A percentile compares a stretch with the other conserved stretches of the same genome.
phyloP scores from a whole-genome alignment of 2,888 invertebrate species.

The Catonia carolina region DNA sequence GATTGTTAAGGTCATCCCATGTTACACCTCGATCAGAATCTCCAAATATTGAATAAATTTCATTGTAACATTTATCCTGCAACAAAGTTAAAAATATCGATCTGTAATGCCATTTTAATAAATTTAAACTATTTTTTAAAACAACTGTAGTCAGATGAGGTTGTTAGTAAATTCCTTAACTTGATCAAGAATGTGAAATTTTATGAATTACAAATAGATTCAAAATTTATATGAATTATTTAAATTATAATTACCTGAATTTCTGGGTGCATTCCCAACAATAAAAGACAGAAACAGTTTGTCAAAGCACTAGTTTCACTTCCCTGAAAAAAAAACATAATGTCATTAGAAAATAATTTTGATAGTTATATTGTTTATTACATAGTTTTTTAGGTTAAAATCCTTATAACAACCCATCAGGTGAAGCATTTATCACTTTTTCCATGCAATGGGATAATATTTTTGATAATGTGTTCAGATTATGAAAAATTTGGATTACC shows the following conservation, averaged over 20 bases:
- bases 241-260: slow-evolving; percentile 39
- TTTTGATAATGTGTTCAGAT: too few relatives aligned
- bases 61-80: slow-evolving; percentile 31
- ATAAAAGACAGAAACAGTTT: slow-evolving; percentile 34
- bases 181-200: too few relatives aligned
- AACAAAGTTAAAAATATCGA: too few relatives aligned
- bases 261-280: slow-evolving; percentile 36
- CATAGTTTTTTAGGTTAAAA: not conserved
- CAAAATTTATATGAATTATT: too few relatives aligned
- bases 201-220: too few relatives aligned
- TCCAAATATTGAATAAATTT: slow-evolving; percentile 29
- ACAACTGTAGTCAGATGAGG: too few relatives aligned
- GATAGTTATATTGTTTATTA: too few relatives aligned
- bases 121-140: too few relatives aligned
- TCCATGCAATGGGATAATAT: not conserved
- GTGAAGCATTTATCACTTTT: not conserved
- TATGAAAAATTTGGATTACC: too few relatives aligned
- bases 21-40: slow-evolving; percentile 40
- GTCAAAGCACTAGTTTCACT: slow-evolving; percentile 39
- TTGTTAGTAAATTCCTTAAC: not conserved
- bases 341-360: not conserved
- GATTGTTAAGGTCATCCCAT: slow-evolving; percentile 42
- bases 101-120: too few relatives aligned
- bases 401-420: not conserved
- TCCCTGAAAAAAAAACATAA: slow-evolving; percentile 31